A percentile compares a stretch with the other conserved stretches of the same genome.
phyloP scores from a whole-genome alignment of 1,140 invertebrate genomes.

The Amphibalanus amphitrite region DNA sequence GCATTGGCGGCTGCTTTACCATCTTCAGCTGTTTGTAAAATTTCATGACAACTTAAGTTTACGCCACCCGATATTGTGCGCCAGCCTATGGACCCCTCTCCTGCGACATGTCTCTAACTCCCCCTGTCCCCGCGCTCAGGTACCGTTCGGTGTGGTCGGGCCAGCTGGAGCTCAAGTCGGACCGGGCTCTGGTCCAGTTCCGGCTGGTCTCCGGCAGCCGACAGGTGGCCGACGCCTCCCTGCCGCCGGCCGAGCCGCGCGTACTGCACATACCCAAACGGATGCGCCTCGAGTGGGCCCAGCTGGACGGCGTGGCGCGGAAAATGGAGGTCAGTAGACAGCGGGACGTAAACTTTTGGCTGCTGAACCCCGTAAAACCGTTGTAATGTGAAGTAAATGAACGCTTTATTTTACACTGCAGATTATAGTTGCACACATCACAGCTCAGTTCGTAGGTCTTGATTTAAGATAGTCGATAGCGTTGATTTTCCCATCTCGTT shows the following conservation, averaged over 20 bases:
- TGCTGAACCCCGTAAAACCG: too few species aligned
- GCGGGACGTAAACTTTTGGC: too few species aligned
- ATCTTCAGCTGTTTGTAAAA: too few species aligned
- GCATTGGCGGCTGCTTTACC: too few species aligned
- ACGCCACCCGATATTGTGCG: too few species aligned
- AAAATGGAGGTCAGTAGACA: slow-evolving; percentile 74
- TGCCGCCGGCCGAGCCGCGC: slow-evolving; percentile 59
- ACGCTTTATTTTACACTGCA: too few species aligned
- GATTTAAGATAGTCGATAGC: slow-evolving; percentile 1
- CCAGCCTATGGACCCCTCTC: too few species aligned
- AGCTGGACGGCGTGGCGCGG: slow-evolving; percentile 82
- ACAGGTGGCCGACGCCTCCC: slow-evolving; percentile 57
- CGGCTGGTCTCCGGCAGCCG: slow-evolving; percentile 90
- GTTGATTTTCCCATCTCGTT: not conserved
- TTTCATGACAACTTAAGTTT: too few species aligned
- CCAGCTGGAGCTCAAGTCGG: slow-evolving; percentile 80
- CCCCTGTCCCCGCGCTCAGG: not conserved
- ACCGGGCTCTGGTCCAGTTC: slow-evolving; percentile 93
- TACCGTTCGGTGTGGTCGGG: slow-evolving; percentile 96
- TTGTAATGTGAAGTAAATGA: too few species aligned
- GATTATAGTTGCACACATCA: slow-evolving; percentile 7
- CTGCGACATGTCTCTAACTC: too few species aligned
- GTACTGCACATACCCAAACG: slow-evolving; percentile 81
- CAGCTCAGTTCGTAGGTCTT: too few species aligned
- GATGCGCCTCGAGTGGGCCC: slow-evolving; percentile 84